These are phyloP conservation scores for Cantharis rustica DNA, from an alignment of 2,888 invertebrate genomes.

Conservation along the genomic window DNA sequence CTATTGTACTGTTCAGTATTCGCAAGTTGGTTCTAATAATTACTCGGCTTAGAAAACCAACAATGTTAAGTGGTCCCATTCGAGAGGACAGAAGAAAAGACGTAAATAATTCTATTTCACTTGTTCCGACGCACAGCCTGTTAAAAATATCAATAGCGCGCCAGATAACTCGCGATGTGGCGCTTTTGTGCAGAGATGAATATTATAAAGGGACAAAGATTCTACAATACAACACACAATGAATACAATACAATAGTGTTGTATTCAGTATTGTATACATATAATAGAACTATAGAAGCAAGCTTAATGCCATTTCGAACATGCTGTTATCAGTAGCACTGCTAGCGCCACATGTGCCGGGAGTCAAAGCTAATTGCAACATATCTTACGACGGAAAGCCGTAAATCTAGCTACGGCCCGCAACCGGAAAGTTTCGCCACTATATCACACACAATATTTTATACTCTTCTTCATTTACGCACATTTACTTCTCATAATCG, in stretches of 20 bases:
- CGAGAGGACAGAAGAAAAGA: constrained; percentile 38
- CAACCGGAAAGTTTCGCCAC: constrained; percentile 27
- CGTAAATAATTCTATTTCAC: constrained; percentile 41
- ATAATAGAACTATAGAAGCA: constrained; percentile 57
- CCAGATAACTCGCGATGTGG: constrained; percentile 55
- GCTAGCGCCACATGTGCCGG: constrained; percentile 43
- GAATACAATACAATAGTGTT: constrained; percentile 56
- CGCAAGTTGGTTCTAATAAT: constrained; percentile 32
- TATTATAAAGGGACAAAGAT: constrained; percentile 58
- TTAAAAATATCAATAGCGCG: constrained; percentile 55
- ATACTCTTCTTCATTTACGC: constrained; percentile 1
- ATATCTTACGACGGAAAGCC: constrained; percentile 43
- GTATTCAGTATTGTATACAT: constrained; percentile 56
- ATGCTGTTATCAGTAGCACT: constrained; percentile 49
- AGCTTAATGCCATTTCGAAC: constrained; percentile 57
- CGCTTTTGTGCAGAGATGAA: constrained; percentile 56
- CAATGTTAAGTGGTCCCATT: constrained; percentile 37
- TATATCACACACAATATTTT: constrained; percentile 10
- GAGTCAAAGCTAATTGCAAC: constrained; percentile 44
- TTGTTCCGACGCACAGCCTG: constrained; percentile 39
- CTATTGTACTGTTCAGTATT: constrained; percentile 25
- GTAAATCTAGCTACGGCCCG: constrained; percentile 40
- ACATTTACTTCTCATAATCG: neutral
- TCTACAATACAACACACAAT: constrained; percentile 56
- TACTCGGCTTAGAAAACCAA: constrained; percentile 32